Base-by-base conservation (phyloP, 1,140 invertebrate species). In the Hydropsyche tenuis region DNA sequence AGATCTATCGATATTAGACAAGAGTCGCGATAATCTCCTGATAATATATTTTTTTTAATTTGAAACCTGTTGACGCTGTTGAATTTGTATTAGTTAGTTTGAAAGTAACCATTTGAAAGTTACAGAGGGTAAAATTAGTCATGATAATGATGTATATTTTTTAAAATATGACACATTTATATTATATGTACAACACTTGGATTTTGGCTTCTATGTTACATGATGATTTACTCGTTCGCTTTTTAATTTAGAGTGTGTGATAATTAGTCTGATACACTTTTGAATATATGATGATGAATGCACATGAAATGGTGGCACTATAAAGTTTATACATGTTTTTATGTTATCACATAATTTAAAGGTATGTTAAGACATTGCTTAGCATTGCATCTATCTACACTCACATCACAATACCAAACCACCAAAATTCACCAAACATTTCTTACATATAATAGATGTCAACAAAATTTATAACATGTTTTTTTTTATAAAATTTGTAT, bases 381-480 rank as follows among this genome's bases (percentile, higher is more conserved):
- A 73, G 74, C 71, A 63, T 72, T 73, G 74, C 71, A 53, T 63
- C 74, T 75, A 75, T 63, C 74, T 75, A 60, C 56, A 60, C 25
- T 68, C 37, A 68, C 65, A 68, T 68, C 43, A 68, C 43, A 48
- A 48, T 68, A 22, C 45, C 37, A 68, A 68, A 68, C 42, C 45
- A 66, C 22, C 25, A 68, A 48, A 68, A 68, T 43, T 71, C 69
- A 72, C 74, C 70, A 71, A 46, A 75, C 69, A 75, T 46, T 46
- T 69, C 48, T 14, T 45, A 56, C 42, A 43, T 30, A 42, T 68
- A n/a, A n/a, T n/a, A 72, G 60, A 30, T 63, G 42, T 20, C 63
- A 72, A 16, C 37, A 63, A 66, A 18, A 65, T 25, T 46, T 37
- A n/a, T n/a, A n/a, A n/a, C n/a, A n/a, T n/a, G 30, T 37, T 4